Base-by-base conservation (phyloP, 2,888 invertebrate species). In the Xanthia icteritia region DNA sequence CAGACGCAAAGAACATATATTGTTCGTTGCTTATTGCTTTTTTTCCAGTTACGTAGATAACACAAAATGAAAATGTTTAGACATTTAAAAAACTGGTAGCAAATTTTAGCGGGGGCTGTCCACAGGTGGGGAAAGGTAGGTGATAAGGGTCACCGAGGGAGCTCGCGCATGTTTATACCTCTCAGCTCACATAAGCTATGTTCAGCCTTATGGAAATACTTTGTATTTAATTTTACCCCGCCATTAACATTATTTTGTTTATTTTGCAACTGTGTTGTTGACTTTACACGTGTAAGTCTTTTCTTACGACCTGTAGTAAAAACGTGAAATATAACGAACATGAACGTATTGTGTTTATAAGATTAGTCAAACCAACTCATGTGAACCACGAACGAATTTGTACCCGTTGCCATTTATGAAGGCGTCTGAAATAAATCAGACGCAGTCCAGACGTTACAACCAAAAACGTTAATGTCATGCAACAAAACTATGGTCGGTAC, bases 391-490 rank as follows among this genome's bases (percentile, higher is more conserved):
- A 75, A 77, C 83, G 70, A 80, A 85, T 84, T 83, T 87, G 80
- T 84, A 83, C 73, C 81, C 78, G 82, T 86, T 86, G 86, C 84
- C 84, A 81, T 85, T 88, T 88, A 86, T 86, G 87, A 84, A 82
- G 87, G 88, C 86, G 90, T 89, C 90, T 89, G 87, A 94, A 94
- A 94, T 95, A 95, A 94, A 93, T 93, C 92, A 92, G 93, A 90
- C 91, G 84, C 86, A 85, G 88, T 80, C 89, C 94, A 95, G 95
- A 94, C 94, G 91, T 86, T 90, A 91, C 90, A 91, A 90, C 90
- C 91, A 91, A 94, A 94, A 94, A 94, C 92, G 93, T 91, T 92
- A 95, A 95, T 95, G 96, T 95, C 95, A 94, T 92, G 89, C 92
- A 95, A 95, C 94, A 94, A 95, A 95, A 95, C 94, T 90, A 88